Conservation (phyloP, 2,888 invertebrate species). For the Monopis laevigella region DNA sequence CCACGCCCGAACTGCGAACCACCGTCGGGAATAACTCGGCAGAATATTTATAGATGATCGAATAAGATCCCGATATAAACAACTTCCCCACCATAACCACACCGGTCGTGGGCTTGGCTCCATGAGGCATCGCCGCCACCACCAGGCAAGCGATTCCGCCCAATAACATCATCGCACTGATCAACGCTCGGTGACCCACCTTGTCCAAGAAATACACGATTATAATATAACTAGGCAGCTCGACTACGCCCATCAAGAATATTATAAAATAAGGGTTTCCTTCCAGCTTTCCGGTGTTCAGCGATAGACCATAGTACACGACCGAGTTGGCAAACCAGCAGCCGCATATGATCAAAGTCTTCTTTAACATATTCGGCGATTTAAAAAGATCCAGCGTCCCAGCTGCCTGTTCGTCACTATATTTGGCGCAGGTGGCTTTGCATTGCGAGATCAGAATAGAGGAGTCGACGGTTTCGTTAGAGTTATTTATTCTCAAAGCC, state of each 20-base stretch:
- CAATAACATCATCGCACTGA: constrained; percentile 79
- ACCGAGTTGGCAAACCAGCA: constrained; percentile 90
- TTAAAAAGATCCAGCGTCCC: constrained; percentile 79
- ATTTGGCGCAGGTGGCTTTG: constrained; percentile 57
- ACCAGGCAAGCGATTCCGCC: constrained; percentile 82
- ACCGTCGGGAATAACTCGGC: constrained; percentile 89
- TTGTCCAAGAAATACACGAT: constrained; percentile 80
- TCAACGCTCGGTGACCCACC: constrained; percentile 78
- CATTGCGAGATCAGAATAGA: constrained; percentile 72
- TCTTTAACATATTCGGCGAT: constrained; percentile 79
- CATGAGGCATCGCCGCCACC: constrained; percentile 75
- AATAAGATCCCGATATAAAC: constrained; percentile 86
- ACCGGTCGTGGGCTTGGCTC: constrained; percentile 67
- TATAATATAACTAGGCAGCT: constrained; percentile 80
- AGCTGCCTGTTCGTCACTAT: constrained; percentile 57
- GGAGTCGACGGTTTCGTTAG: constrained; percentile 69
- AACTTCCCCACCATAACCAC: constrained; percentile 83
- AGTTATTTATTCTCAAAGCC: constrained; percentile 76
- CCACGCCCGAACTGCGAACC: constrained; percentile 84
- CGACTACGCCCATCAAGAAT: constrained; percentile 81
- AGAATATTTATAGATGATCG: constrained; percentile 87
- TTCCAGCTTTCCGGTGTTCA: constrained; percentile 80
- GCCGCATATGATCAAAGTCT: constrained; percentile 81
- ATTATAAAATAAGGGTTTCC: constrained; percentile 85
- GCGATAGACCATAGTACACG: constrained; percentile 84